Evolutionary conservation across 2,113 vertebrate genomes (phyloP).

Genomic region (Megaceryle torquata): DNA sequence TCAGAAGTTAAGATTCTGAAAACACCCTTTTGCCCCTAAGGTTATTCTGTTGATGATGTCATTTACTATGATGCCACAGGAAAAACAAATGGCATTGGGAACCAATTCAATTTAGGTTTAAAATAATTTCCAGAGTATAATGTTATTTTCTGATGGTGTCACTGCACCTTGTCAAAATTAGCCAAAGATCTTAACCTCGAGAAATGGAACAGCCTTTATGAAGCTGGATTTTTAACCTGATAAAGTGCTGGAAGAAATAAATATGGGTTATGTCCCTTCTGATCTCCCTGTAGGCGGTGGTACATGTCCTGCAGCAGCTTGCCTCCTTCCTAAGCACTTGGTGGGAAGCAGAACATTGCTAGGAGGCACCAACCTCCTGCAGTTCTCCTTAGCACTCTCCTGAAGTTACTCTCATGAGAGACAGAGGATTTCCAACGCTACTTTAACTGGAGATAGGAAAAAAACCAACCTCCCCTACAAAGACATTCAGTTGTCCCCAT

Average conservation of each 20-base stretch:
- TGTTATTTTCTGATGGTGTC: background rate
- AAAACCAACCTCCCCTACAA: background rate
- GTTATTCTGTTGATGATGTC: slow-evolving; percentile 43
- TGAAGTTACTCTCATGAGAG: background rate
- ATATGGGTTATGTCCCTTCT: background rate
- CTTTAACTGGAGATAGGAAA: background rate
- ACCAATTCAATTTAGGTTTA: slow-evolving; percentile 31
- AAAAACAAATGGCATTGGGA: slow-evolving; percentile 16
- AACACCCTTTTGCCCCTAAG: slow-evolving; percentile 26
- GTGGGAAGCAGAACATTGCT: background rate
- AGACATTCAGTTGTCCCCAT: background rate
- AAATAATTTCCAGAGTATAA: slow-evolving; percentile 32
- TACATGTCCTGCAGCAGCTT: background rate
- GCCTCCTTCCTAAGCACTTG: background rate
- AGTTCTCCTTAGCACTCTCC: background rate
- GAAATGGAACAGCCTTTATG: background rate
- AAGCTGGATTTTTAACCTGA: slow-evolving; percentile 9
- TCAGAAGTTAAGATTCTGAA: background rate
- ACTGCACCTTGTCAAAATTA: background rate
- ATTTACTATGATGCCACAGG: slow-evolving; percentile 43
- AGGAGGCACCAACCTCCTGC: slow-evolving; percentile 3
- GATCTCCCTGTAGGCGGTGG: background rate
- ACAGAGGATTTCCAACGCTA: background rate
- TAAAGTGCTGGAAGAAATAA: background rate
- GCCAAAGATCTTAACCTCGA: background rate